These are phyloP conservation scores for Drosophila fungiperda DNA, from an alignment of 2,888 invertebrate genomes.

Conservation along the genomic window DNA sequence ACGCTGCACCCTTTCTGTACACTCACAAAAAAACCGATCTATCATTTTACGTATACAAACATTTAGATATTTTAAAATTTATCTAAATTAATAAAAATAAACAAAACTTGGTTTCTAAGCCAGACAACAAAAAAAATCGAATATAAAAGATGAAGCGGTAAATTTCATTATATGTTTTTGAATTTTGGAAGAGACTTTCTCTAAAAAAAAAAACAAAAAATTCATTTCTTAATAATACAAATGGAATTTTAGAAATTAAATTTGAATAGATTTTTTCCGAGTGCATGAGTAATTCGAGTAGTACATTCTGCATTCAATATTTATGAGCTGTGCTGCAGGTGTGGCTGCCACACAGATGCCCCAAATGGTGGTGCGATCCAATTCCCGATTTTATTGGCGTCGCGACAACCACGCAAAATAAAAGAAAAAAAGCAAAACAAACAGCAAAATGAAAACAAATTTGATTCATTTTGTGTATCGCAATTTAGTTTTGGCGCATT, in stretches of 20 bases:
- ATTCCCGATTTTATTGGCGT: slow-evolving; percentile 41
- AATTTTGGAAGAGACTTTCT: no score
- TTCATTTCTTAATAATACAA: no score
- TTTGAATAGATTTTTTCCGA: not conserved
- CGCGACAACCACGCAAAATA: slow-evolving; percentile 37
- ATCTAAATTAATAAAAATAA: no score
- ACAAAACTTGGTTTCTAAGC: not conserved
- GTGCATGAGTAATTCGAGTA: slow-evolving; percentile 26
- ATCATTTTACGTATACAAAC: not conserved
- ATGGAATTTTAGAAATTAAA: no score
- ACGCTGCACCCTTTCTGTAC: slow-evolving; percentile 47
- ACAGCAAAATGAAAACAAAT: slow-evolving; percentile 20
- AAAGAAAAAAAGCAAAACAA: slow-evolving; percentile 5
- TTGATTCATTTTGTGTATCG: slow-evolving; percentile 56
- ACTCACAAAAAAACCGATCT: not conserved
- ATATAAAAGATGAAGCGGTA: no score
- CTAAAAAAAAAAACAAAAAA: no score
- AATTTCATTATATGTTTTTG: no score
- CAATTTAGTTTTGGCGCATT: slow-evolving; percentile 53
- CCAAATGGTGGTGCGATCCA: slow-evolving; percentile 23
- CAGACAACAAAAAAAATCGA: not conserved
- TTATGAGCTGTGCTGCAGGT: slow-evolving; percentile 66
- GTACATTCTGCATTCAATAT: slow-evolving; percentile 55
- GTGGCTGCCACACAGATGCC: slow-evolving; percentile 28
- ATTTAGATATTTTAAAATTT: no score